phyloP scores from a whole-genome alignment of 1,140 invertebrate species.

The Armadillidium nasatum region DNA sequence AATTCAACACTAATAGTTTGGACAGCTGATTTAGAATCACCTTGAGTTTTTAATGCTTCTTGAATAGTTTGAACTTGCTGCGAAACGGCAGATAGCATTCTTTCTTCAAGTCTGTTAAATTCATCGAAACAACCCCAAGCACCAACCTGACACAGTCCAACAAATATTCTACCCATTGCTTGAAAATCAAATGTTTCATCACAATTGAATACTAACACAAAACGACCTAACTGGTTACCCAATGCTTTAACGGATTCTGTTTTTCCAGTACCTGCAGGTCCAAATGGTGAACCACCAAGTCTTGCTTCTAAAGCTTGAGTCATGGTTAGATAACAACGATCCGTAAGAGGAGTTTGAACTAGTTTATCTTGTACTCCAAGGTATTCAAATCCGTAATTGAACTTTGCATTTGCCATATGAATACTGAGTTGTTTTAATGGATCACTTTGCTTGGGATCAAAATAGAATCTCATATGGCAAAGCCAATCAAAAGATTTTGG shows the following conservation, averaged over 20 bases:
- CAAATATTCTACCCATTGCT: slow-evolving; percentile 82
- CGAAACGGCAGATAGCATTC: slow-evolving; percentile 91
- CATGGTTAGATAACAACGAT: slow-evolving; percentile 91
- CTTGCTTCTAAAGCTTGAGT: slow-evolving; percentile 66
- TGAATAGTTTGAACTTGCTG: slow-evolving; percentile 85
- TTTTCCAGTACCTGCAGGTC: slow-evolving; percentile 90
- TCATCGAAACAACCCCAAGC: slow-evolving; percentile 96
- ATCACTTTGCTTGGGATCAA: slow-evolving; percentile 89
- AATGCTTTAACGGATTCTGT: slow-evolving; percentile 96
- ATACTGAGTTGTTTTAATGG: slow-evolving; percentile 93
- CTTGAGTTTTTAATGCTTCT: slow-evolving; percentile 82
- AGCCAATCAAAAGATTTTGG: slow-evolving; percentile 88
- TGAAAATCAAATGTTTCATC: slow-evolving; percentile 97
- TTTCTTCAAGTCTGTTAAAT: slow-evolving; percentile 90
- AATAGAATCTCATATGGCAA: slow-evolving; percentile 97
- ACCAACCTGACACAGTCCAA: slow-evolving; percentile 87
- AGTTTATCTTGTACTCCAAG: slow-evolving; percentile 95
- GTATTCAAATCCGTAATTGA: slow-evolving; percentile 99
- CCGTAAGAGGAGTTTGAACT: slow-evolving; percentile 87
- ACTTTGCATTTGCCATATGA: slow-evolving; percentile 98
- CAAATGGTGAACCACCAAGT: slow-evolving; percentile 91
- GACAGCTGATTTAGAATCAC: slow-evolving; percentile 60
- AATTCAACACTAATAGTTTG: slow-evolving; percentile 70
- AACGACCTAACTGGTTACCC: slow-evolving; percentile 95
- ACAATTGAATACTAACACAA: slow-evolving; percentile 95